A percentile compares a stretch with the other conserved stretches of the same genome.
phyloP scores from a whole-genome alignment of 2,888 invertebrate genomes.

The Myathropa florea region DNA sequence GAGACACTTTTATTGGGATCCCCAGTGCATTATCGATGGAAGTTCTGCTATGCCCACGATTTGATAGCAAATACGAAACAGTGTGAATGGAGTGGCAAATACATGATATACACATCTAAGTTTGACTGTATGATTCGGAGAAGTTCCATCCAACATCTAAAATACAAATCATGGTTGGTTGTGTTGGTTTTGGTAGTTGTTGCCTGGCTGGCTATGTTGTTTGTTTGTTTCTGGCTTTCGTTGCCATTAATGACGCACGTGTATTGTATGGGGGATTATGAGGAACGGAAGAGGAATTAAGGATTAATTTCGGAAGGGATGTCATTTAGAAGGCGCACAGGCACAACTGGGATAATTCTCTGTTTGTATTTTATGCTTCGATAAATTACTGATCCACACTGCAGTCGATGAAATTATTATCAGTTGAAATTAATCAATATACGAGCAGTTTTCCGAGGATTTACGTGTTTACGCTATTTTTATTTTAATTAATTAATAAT shows the following conservation, averaged over 20 bases:
- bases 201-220: slow-evolving; percentile 23
- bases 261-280: slow-evolving; percentile 79
- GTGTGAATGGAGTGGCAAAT: slow-evolving; percentile 11
- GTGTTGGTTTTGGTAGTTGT: not conserved
- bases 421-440: not conserved
- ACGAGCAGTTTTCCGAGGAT: no score
- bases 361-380: slow-evolving; percentile 75
- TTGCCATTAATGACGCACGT: slow-evolving; percentile 69
- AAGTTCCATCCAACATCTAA: slow-evolving; percentile 2
- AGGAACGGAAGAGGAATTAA: slow-evolving; percentile 81
- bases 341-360: slow-evolving; percentile 78
- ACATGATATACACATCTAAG: not conserved
- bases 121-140: slow-evolving; percentile 14
- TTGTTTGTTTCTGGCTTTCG: slow-evolving; percentile 53
- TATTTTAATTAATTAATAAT: no score
- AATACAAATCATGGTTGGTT: slow-evolving; percentile 11
- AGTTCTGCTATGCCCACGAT: not conserved
- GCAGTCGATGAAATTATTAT: not conserved
- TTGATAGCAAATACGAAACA: slow-evolving; percentile 11
- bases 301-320: slow-evolving; percentile 81
- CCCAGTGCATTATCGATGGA: not conserved
- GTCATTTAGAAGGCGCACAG: slow-evolving; percentile 77
- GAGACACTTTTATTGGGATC: not conserved
- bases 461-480: no score
- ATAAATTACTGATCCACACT: slow-evolving; percentile 72